Evolutionary conservation across 1,140 invertebrate species (phyloP).

Genomic region (Cyrtorhinus lividipennis): DNA sequence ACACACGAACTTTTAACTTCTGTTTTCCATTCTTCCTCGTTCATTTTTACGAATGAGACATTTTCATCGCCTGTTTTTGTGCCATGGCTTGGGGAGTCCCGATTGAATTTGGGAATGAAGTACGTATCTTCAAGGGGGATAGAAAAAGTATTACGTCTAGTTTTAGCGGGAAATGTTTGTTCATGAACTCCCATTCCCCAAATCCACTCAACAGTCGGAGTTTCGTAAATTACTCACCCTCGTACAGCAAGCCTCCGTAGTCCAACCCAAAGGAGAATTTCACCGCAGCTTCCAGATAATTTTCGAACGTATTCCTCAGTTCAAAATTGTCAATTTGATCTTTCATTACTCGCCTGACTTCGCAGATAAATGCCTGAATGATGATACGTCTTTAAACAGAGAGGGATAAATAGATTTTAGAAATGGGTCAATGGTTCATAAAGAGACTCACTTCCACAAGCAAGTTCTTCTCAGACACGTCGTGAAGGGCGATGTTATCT

Average conservation of each 20-base stretch:
- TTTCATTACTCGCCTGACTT: neutral
- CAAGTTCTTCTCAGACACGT: neutral
- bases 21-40: conserved; percentile 12
- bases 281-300: neutral
- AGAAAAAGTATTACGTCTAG: too few relatives aligned
- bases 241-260: neutral
- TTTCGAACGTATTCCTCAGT: neutral
- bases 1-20: conserved; percentile 10
- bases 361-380: neutral
- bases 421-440: too few relatives aligned
- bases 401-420: too few relatives aligned
- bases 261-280: neutral
- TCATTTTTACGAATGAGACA: neutral
- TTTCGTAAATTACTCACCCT: neutral
- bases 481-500: neutral
- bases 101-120: too few relatives aligned
- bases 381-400: too few relatives aligned
- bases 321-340: neutral
- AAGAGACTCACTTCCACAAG: neutral
- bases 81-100: too few relatives aligned
- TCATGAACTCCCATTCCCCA: too few relatives aligned
- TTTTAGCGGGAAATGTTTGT: too few relatives aligned
- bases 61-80: too few relatives aligned
- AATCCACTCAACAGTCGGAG: too few relatives aligned
- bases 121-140: too few relatives aligned